A percentile compares a stretch with the other conserved stretches of the same genome.
Conservation (phyloP, 2,113 vertebrate genomes). For the Ictalurus punctatus region DNA sequence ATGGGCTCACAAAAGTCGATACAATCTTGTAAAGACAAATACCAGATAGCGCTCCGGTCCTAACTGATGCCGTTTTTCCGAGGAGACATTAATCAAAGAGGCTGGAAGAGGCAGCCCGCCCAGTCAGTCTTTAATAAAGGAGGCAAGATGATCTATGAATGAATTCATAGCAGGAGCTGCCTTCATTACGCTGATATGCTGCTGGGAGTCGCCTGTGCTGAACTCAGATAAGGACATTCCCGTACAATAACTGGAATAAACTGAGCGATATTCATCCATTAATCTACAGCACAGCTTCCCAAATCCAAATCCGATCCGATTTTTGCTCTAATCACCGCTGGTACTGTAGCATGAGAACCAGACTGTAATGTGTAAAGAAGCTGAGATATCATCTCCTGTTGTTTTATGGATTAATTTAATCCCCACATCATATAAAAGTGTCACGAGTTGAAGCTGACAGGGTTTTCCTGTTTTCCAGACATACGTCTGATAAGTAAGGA, state of each 20-base stretch:
- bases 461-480: neutral
- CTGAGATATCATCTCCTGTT: neutral
- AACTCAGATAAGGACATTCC: constrained; percentile 22
- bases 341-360: neutral
- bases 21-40: constrained; percentile 77
- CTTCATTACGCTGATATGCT: constrained; percentile 52
- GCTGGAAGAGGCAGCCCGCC: constrained; percentile 48
- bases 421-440: neutral
- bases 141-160: constrained; percentile 68
- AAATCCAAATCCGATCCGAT: neutral
- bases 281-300: constrained; percentile 12
- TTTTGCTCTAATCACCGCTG: neutral
- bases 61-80: constrained; percentile 69
- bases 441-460: neutral
- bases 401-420: neutral
- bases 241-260: constrained; percentile 16
- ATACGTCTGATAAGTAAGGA: neutral
- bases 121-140: constrained; percentile 69
- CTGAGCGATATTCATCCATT: neutral
- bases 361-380: neutral
- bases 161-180: constrained; percentile 57
- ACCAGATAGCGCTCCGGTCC: constrained; percentile 66
- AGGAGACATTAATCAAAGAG: constrained; percentile 71
- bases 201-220: constrained; percentile 4
- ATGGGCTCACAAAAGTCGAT: constrained; percentile 77